Conservation (phyloP, 2,797 vertebrate species). For the Pitangus sulphuratus region DNA sequence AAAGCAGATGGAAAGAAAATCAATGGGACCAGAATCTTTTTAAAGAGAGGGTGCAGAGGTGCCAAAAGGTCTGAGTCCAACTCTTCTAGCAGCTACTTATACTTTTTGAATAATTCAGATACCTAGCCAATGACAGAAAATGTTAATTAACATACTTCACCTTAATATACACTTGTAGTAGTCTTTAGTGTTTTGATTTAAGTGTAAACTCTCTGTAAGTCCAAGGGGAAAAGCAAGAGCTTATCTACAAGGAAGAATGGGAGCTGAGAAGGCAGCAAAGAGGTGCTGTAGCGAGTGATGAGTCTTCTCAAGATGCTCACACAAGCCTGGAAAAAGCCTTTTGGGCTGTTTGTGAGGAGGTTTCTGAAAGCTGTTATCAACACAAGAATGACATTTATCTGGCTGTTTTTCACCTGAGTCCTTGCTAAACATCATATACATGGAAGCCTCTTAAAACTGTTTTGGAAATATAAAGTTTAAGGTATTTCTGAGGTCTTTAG, state of each 20-base stretch:
- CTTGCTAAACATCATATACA: neutral
- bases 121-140: neutral
- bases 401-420: neutral
- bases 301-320: neutral
- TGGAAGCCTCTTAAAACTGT: neutral
- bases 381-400: neutral
- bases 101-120: neutral
- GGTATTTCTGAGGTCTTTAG: neutral
- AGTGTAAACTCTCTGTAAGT: neutral
- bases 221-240: neutral
- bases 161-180: neutral
- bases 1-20: constrained; percentile 5
- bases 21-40: neutral
- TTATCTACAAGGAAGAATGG: rapidly evolving
- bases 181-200: neutral
- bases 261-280: neutral
- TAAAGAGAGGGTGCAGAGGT: neutral
- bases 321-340: neutral
- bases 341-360: neutral
- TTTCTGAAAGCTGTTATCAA: neutral
- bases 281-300: rapidly evolving
- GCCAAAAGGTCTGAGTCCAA: neutral
- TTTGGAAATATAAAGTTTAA: neutral
- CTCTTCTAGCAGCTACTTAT: neutral
- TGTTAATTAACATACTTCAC: neutral